Evolutionary conservation across 1,140 invertebrate genomes (phyloP).

Genomic region (Anastatus disparis): DNA sequence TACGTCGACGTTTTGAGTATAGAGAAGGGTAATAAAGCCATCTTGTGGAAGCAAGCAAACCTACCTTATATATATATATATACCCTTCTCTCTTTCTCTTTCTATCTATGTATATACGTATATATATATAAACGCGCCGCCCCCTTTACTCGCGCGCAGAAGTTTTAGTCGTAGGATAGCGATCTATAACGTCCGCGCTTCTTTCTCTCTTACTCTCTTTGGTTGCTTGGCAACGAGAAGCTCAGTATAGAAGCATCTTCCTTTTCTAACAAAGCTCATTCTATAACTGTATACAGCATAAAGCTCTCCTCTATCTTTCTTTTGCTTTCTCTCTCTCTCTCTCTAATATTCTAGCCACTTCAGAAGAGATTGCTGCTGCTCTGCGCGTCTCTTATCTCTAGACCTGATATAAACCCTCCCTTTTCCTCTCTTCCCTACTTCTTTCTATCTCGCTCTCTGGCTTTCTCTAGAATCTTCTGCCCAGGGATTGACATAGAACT

Average conservation of each 20-base stretch:
- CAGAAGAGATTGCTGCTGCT: not conserved
- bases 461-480: not conserved
- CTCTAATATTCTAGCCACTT: not conserved
- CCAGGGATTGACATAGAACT: not conserved
- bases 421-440: constrained; percentile 4
- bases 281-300: too few species aligned
- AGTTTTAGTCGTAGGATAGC: too few species aligned
- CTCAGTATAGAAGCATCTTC: too few species aligned
- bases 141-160: constrained; percentile 50
- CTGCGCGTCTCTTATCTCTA: constrained; percentile 14
- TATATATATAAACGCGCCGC: too few species aligned
- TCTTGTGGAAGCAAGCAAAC: constrained; percentile 48
- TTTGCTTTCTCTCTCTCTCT: constrained; percentile 43
- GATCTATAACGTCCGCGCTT: constrained; percentile 56
- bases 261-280: too few species aligned
- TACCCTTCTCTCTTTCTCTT: too few species aligned
- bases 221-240: constrained; percentile 48
- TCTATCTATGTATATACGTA: too few species aligned
- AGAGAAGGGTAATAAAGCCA: constrained; percentile 60
- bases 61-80: too few species aligned
- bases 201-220: too few species aligned
- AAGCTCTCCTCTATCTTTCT: too few species aligned
- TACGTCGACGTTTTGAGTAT: too few species aligned
- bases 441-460: not conserved
- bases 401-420: not conserved